Evolutionary conservation across 2,888 invertebrate genomes (phyloP).

Genomic region (Cheilosia urbana): DNA sequence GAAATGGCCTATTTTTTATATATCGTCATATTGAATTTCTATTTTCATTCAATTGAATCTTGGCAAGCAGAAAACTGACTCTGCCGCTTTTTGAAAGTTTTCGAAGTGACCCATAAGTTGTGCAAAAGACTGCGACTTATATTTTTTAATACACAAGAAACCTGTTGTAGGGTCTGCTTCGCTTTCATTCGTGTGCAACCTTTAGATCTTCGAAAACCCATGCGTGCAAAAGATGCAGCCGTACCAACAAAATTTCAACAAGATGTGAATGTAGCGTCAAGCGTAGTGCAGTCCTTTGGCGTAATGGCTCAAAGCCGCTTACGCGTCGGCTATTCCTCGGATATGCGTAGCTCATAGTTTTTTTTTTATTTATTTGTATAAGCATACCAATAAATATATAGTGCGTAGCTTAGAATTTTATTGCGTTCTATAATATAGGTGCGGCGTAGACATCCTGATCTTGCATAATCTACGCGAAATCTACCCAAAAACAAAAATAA

Average conservation of each 20-base stretch:
- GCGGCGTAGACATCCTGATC: slow-evolving; percentile 55
- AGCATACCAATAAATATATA: slow-evolving; percentile 66
- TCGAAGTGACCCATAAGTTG: too few species aligned
- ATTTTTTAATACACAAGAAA: too few species aligned
- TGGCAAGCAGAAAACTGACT: too few species aligned
- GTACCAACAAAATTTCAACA: slow-evolving; percentile 1
- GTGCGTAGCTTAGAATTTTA: slow-evolving; percentile 53
- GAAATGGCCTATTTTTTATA: too few species aligned
- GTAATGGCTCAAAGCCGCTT: slow-evolving; percentile 38
- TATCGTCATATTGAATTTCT: too few species aligned
- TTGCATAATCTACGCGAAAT: slow-evolving; percentile 34
- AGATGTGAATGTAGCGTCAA: slow-evolving; percentile 69
- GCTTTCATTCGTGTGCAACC: neutral
- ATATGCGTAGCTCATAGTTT: slow-evolving; percentile 54
- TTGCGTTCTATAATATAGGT: slow-evolving; percentile 46
- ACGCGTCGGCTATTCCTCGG: slow-evolving; percentile 23
- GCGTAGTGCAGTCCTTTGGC: slow-evolving; percentile 63
- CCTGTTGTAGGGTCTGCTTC: too few species aligned
- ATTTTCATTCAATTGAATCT: too few species aligned
- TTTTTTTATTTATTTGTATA: slow-evolving; percentile 63
- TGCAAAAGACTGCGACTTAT: too few species aligned
- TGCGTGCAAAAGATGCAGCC: neutral
- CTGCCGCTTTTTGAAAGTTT: too few species aligned
- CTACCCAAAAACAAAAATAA: slow-evolving; percentile 27
- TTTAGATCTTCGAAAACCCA: slow-evolving; percentile 14